Evolutionary conservation across 1,140 invertebrate genomes (phyloP).

Genomic region (Drosophila bocqueti): DNA sequence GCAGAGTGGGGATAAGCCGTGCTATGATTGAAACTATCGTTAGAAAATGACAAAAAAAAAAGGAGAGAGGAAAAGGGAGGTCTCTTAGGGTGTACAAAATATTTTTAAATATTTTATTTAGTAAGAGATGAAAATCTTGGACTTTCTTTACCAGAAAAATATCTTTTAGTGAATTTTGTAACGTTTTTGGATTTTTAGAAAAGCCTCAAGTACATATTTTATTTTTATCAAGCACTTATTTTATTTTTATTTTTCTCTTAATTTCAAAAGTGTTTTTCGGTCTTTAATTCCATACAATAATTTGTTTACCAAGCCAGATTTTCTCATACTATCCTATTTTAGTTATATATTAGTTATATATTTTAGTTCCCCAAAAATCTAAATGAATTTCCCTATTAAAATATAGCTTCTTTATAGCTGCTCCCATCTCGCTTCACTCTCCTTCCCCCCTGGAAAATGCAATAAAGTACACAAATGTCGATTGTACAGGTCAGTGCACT

Average conservation of each 20-base stretch:
- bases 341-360: no score
- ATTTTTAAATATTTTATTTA: background rate
- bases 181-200: background rate
- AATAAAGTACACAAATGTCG: slow-evolving; percentile 52
- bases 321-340: no score
- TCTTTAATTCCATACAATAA: no score
- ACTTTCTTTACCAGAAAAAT: background rate
- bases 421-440: background rate
- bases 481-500: slow-evolving; percentile 70
- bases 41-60: slow-evolving; percentile 10
- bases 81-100: no score
- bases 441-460: background rate
- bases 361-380: no score
- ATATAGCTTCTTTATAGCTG: background rate
- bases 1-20: slow-evolving; percentile 8
- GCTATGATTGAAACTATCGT: slow-evolving; percentile 14
- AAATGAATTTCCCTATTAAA: background rate
- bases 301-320: no score
- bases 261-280: no score
- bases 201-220: background rate
- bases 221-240: no score
- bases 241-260: background rate
- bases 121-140: rapidly evolving
- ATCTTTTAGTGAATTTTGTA: rapidly evolving
- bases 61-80: no score